phyloP scores from a whole-genome alignment of 2,797 vertebrate species.

The Acomys russatus region DNA sequence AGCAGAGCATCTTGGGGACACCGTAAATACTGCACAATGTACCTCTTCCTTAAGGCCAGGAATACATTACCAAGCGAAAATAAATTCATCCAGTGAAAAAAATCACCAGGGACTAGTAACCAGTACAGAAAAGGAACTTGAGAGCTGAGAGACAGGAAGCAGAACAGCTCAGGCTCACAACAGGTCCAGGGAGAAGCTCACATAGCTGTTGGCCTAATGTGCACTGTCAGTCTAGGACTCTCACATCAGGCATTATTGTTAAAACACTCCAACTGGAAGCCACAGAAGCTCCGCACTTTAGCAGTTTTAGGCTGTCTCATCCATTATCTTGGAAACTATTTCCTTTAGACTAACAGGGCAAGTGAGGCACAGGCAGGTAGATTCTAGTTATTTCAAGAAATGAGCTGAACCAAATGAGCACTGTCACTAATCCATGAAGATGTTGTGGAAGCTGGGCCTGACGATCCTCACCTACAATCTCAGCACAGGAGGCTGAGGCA shows the following conservation, averaged over 20 bases:
- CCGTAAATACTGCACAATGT: not conserved
- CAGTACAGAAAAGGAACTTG: not conserved
- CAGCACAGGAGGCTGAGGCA: too few relatives aligned
- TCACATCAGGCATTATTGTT: too few relatives aligned
- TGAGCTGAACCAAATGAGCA: not conserved
- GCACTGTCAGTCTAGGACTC: too few relatives aligned
- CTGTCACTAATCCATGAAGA: not conserved
- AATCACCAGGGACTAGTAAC: not conserved
- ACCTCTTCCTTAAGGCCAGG: not conserved
- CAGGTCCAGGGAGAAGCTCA: too few relatives aligned
- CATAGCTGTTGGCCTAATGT: too few relatives aligned
- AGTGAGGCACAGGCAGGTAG: not conserved
- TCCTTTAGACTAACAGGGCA: not conserved
- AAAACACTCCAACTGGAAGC: too few relatives aligned
- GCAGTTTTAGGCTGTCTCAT: too few relatives aligned
- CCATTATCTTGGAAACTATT: too few relatives aligned
- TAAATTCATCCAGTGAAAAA: not conserved
- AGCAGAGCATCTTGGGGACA: not conserved
- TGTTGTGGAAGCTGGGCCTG: too few relatives aligned
- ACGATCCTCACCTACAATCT: too few relatives aligned
- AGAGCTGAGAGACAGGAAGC: not conserved
- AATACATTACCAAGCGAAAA: not conserved
- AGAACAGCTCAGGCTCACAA: not conserved
- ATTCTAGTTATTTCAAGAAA: not conserved
- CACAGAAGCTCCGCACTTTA: too few relatives aligned